These are phyloP conservation scores for Oryctolagus cuniculus DNA, from an alignment of 2,113 vertebrate genomes.

Conservation along the genomic window DNA sequence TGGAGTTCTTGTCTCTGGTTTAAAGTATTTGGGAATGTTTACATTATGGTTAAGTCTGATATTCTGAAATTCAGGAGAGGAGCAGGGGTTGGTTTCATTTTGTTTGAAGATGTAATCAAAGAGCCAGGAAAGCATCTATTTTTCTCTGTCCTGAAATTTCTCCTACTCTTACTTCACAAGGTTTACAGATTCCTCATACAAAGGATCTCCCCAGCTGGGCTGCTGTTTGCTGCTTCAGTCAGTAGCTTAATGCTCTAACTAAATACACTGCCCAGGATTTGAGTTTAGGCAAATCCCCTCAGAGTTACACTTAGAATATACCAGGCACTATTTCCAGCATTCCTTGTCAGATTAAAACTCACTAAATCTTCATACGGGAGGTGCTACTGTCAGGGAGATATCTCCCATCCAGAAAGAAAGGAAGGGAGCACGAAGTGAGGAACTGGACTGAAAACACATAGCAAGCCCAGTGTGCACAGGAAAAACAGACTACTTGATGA, in stretches of 20 bases:
- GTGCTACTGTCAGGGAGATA: neutral
- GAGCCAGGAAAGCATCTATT: neutral
- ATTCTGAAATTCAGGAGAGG: neutral
- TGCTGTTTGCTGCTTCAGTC: neutral
- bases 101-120: neutral
- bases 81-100: neutral
- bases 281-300: neutral
- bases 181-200: neutral
- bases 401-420: neutral
- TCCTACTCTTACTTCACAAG: neutral
- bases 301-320: neutral
- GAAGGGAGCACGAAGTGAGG: neutral
- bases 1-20: slow-evolving; percentile 23
- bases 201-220: neutral
- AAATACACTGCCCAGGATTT: neutral
- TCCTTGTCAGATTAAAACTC: neutral
- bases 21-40: slow-evolving; percentile 10
- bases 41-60: slow-evolving; percentile 33
- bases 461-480: too few species aligned
- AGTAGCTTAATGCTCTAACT: neutral
- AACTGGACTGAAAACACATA: neutral
- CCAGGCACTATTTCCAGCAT: neutral
- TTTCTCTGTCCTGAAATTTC: neutral
- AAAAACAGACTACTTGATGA: neutral
- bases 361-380: neutral